These are phyloP conservation scores for Stenichneumon culpator DNA, from an alignment of 2,888 invertebrate species.

Conservation along the genomic window DNA sequence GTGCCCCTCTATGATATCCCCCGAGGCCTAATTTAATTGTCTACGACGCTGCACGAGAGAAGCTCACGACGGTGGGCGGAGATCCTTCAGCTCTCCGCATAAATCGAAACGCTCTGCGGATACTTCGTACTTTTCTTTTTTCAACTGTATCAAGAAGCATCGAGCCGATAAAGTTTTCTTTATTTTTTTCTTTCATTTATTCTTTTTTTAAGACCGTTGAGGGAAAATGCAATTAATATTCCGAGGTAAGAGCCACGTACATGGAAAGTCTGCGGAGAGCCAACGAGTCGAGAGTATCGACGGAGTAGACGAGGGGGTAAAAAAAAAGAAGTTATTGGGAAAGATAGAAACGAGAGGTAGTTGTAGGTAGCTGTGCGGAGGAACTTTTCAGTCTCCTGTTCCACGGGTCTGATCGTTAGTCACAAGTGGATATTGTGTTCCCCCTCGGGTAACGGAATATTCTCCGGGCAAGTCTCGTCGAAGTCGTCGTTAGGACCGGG, in stretches of 20 bases:
- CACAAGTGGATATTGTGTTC: conserved; percentile 59
- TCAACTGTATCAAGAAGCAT: not conserved
- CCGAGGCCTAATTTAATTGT: conserved; percentile 66
- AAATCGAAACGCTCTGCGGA: conserved; percentile 36
- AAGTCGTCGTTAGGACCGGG: conserved; percentile 49
- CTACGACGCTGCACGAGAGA: conserved; percentile 16
- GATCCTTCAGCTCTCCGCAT: conserved; percentile 15
- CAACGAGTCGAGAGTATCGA: conserved; percentile 17
- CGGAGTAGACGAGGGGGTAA: not conserved
- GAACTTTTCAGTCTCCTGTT: conserved; percentile 13
- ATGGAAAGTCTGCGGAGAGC: not conserved
- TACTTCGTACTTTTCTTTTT: not conserved
- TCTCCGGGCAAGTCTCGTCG: conserved; percentile 47
- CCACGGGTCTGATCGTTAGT: conserved; percentile 45
- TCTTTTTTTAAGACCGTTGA: not conserved
- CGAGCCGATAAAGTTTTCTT: not conserved
- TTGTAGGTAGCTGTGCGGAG: not conserved
- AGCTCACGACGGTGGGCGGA: conserved; percentile 1
- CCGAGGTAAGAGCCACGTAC: not conserved
- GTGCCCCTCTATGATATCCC: conserved; percentile 47
- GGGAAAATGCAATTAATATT: not conserved
- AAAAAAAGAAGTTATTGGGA: conserved; percentile 35
- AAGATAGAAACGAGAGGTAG: conserved; percentile 23
- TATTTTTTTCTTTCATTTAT: conserved; percentile 20
- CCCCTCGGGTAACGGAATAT: conserved; percentile 14